Evolutionary conservation across 2,888 invertebrate species (phyloP).

Genomic region (Amitus sp.): DNA sequence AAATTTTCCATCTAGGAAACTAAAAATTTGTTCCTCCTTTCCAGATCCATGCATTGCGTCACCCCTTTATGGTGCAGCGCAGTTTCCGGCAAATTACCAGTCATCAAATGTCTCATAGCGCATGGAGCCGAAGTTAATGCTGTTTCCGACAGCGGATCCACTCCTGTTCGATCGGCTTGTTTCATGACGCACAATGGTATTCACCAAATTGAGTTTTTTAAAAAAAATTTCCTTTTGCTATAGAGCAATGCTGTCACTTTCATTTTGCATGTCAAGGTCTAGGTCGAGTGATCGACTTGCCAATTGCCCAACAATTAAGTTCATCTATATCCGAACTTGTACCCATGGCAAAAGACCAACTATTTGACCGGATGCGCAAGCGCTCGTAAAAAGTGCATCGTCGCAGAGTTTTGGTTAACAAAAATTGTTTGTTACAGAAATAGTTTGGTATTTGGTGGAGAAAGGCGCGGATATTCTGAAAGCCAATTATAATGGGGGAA

Average conservation of each 20-base stretch:
- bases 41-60: constrained; percentile 81
- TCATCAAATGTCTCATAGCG: constrained; percentile 80
- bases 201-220: too few species aligned
- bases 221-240: too few species aligned
- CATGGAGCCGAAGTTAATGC: constrained; percentile 89
- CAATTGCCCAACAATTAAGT: constrained; percentile 35
- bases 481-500: constrained; percentile 91
- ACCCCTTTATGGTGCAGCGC: constrained; percentile 94
- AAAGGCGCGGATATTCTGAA: constrained; percentile 85
- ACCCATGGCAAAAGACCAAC: constrained; percentile 33
- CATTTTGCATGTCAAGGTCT: constrained; percentile 41
- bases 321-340: constrained; percentile 30
- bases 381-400: too few species aligned
- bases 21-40: too few species aligned
- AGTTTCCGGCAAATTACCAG: constrained; percentile 82
- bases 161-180: constrained; percentile 90
- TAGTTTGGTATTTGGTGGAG: constrained; percentile 78
- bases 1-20: too few species aligned
- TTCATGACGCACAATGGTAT: constrained; percentile 90
- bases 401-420: neutral
- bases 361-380: constrained; percentile 9
- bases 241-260: too few species aligned
- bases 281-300: constrained; percentile 46
- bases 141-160: constrained; percentile 87
- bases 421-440: constrained; percentile 39